Base-by-base conservation (phyloP, 2,888 invertebrate species). In the Melanostoma mellinum region DNA sequence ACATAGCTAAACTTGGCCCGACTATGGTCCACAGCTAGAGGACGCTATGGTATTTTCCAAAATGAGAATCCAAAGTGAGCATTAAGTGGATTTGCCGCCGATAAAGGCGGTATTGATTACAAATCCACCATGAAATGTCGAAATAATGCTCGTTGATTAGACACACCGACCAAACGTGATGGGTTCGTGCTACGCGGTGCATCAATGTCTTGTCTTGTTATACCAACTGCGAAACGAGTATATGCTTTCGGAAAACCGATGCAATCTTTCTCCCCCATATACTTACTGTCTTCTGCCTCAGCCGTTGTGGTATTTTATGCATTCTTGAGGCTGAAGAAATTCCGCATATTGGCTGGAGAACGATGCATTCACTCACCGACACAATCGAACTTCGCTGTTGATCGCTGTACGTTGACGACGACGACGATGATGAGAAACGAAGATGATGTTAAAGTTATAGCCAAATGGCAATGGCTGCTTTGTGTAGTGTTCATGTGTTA, bases 131-230 rank as follows among this genome's bases (percentile, higher is more conserved):
- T 84, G 84, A 84, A 84, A 84, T 79, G 84, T 74, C 67, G 71
- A 84, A 84, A 79, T 84, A 84, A 84, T 84, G 84, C 84, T 84
- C 79, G 84, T 84, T 84, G 84, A 84, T 84, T 84, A 79, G 84
- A 79, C 69, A 84, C 84, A 84, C 79, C 71, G 55, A 52, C 40
- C 84, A 79, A 79, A 79, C 84, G 84, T 84, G 84, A 84, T 84
- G 79, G 69, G 69, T 69, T 67, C 77, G 61, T 50, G 50, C 20
- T 20, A 20, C 20, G 20, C 68, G 61, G 74, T 56, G 65, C 74
- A 78, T 74, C 73, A 71, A 69, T 71, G 84, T 56, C 65, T 79
- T 38, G 79, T 84, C 63, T 63, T 67, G 67, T 67, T 53, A 67
- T 35, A 38, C 32, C 38, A 40, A 8, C 20, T 44, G 10, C n/a